Evolutionary conservation across 1,140 invertebrate genomes (phyloP), one percentile per base, ranked within the genome.

Genomic region (Drosophila sucinea): DNA sequence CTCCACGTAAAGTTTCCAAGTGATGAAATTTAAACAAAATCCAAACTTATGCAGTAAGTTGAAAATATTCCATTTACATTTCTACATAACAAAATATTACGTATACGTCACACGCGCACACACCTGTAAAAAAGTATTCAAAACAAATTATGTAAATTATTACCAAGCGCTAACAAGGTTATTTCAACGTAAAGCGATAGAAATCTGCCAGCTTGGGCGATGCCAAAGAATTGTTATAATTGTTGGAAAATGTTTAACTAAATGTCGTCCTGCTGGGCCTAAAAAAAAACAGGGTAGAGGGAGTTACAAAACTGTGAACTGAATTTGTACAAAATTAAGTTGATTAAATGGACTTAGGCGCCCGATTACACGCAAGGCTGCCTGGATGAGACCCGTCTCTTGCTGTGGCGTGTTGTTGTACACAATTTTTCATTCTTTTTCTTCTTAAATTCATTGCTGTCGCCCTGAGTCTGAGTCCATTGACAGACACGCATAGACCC

Each of bases 321-420:
- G 60, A 69, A 89, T 87, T 89, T 87, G 83, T 87, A 87, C 83
- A 74, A 87, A 87, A 87, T 87, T 87, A 87, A 87, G 83, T 87
- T 87, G 84, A 87, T 87, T 87, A 87, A 87, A 89, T 87, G 79
- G 83, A 89, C 83, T 87, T 87, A 87, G 83, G 73, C 77, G 83
- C 57, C 80, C 73, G 83, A 87, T 87, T 87, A 87, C 83, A 87
- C 83, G 83, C 83, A 87, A 87, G 62, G 70, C 80, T 89, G 73
- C 73, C 51, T 61, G 69, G 57, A 44, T 41, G 40, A 55, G 40
- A 47, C 17, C 32, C 64, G 23, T 32, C 56, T 44, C 30, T 25
- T 33, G 11, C 25, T 44, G 11, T 29, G 33, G 40, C 75, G 71
- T 79, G 80, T 65, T 67, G 75, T 44, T 75, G 57, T 32, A 38